Conservation (phyloP, 2,113 vertebrate genomes). For the Calyptomena viridis region DNA sequence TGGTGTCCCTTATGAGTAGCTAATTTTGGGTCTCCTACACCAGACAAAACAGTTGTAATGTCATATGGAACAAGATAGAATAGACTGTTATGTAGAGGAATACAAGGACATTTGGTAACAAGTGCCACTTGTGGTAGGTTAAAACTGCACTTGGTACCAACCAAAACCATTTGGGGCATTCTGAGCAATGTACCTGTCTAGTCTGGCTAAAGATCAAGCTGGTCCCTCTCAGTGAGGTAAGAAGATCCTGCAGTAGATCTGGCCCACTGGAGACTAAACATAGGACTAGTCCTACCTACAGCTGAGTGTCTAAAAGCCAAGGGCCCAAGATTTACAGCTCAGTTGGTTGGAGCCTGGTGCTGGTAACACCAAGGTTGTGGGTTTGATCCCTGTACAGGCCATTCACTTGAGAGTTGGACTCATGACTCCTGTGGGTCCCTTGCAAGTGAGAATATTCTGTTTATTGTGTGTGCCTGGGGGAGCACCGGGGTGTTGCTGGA, state of each 20-base stretch:
- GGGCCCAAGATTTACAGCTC: not conserved
- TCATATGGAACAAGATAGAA: not conserved
- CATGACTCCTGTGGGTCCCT: not conserved
- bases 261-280: not conserved
- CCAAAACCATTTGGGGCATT: not conserved
- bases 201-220: not conserved
- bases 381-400: not conserved
- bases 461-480: rapidly evolving
- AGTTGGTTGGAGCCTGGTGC: not conserved
- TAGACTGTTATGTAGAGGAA: not conserved
- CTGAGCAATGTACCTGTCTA: not conserved
- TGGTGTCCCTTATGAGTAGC: not conserved
- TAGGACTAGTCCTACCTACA: not conserved
- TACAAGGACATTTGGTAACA: not conserved
- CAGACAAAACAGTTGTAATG: not conserved
- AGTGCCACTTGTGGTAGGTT: not conserved
- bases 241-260: not conserved
- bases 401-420: not conserved
- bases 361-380: not conserved
- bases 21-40: not conserved
- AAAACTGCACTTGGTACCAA: not conserved
- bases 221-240: not conserved
- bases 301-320: not conserved
- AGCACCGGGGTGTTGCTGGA: not conserved
- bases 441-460: not conserved